Percentiles rank a stretch among this genome's conserved stretches.
Conservation (phyloP, 2,113 vertebrate genomes). For the Pseudonaja textilis region DNA sequence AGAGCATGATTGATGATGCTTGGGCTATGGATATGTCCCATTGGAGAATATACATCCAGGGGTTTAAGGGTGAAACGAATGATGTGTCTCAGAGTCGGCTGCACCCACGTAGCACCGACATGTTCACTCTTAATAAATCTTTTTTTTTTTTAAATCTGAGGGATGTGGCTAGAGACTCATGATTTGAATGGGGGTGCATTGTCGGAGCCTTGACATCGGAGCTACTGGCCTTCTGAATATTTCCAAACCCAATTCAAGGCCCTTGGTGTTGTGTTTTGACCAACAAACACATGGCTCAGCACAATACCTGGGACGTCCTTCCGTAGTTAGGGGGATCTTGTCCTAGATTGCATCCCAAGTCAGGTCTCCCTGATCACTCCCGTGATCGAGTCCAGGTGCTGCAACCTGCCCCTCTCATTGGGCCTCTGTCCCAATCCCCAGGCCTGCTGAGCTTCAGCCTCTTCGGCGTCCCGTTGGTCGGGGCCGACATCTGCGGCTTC, state of each 20-base stretch:
- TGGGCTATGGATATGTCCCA: too few relatives aligned
- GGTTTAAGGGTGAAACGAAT: too few relatives aligned
- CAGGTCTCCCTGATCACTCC: neutral
- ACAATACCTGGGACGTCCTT: neutral
- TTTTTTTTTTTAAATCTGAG: too few relatives aligned
- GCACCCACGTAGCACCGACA: too few relatives aligned
- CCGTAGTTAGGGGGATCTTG: neutral
- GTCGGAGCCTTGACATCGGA: too few relatives aligned
- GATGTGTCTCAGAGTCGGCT: too few relatives aligned
- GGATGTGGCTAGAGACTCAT: too few relatives aligned
- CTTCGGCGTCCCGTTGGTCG: slow-evolving; percentile 79
- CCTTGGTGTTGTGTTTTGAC: neutral
- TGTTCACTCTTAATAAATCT: too few relatives aligned
- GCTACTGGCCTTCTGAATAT: neutral
- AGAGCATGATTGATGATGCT: too few relatives aligned
- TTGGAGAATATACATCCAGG: too few relatives aligned
- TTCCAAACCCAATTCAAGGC: neutral
- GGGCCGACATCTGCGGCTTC: slow-evolving; percentile 85
- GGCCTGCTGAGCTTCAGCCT: slow-evolving; percentile 87
- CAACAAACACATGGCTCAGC: neutral
- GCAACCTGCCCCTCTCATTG: neutral
- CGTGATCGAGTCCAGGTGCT: neutral
- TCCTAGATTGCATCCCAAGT: neutral
- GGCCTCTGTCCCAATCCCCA: slow-evolving; percentile 30
- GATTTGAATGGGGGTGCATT: too few relatives aligned